phyloP scores from a whole-genome alignment of 2,113 vertebrate species.

The Seriola rivoliana region DNA sequence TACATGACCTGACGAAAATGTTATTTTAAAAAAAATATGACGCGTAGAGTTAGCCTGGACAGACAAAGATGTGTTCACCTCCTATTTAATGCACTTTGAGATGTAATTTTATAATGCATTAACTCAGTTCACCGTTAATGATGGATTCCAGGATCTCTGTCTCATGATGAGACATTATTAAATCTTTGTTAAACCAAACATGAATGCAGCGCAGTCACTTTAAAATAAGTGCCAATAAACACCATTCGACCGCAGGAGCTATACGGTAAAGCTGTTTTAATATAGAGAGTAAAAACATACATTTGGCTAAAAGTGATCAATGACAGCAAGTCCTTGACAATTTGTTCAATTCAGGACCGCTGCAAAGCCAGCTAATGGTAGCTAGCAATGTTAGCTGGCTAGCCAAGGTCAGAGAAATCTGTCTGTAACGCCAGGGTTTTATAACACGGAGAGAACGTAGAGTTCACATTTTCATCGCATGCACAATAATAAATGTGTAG shows the following conservation, averaged over 20 bases:
- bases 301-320: background rate
- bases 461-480: fast-evolving
- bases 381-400: constrained; percentile 61
- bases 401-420: constrained; percentile 78
- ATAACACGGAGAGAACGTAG: background rate
- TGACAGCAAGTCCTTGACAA: constrained; percentile 29
- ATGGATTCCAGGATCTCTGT: too few species aligned
- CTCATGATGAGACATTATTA: background rate
- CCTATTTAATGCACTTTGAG: too few species aligned
- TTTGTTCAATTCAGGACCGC: background rate
- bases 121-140: background rate
- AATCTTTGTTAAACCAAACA: background rate
- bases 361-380: constrained; percentile 13
- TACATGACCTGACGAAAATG: background rate
- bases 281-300: background rate
- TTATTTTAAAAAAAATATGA: too few species aligned
- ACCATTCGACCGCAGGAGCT: background rate
- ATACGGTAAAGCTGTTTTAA: background rate
- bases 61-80: background rate
- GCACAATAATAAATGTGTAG: fast-evolving
- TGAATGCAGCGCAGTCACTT: too few species aligned
- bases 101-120: background rate
- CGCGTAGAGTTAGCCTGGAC: too few species aligned
- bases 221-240: background rate
- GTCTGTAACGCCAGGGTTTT: background rate